A percentile compares a stretch with the other conserved stretches of the same genome.
phyloP scores from a whole-genome alignment of 1,140 invertebrate species.

The Megalonaias nervosa region DNA sequence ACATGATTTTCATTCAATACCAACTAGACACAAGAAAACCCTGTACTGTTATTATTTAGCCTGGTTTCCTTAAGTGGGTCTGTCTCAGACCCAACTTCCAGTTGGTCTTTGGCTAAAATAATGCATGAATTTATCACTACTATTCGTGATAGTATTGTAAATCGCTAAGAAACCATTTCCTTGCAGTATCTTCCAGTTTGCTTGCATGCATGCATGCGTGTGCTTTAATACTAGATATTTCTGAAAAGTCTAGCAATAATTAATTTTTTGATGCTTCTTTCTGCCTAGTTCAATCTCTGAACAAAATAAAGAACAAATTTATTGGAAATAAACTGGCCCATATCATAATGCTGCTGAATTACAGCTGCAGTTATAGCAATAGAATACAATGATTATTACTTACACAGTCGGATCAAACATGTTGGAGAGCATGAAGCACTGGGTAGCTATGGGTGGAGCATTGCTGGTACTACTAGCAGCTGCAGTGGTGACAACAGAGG shows the following conservation, averaged over 20 bases:
- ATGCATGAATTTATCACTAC: too few relatives aligned
- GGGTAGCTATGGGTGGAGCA: constrained; percentile 94
- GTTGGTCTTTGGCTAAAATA: too few relatives aligned
- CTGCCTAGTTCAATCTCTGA: not conserved
- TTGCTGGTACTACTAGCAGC: constrained; percentile 35
- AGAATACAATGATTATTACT: constrained; percentile 43
- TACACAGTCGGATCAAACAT: constrained; percentile 95
- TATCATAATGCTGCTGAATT: not conserved
- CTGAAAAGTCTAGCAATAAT: too few relatives aligned
- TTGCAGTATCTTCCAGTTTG: not conserved
- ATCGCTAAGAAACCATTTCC: too few relatives aligned
- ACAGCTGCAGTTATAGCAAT: not conserved
- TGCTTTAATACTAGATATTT: too few relatives aligned
- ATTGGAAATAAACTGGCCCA: not conserved
- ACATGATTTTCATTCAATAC: too few relatives aligned
- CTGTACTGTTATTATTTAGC: too few relatives aligned
- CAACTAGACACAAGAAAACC: too few relatives aligned
- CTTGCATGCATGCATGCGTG: not conserved
- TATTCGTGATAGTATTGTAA: too few relatives aligned
- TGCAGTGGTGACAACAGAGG: constrained; percentile 23
- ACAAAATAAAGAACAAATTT: not conserved
- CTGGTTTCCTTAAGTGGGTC: too few relatives aligned
- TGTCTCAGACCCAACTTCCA: too few relatives aligned
- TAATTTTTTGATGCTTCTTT: not conserved
- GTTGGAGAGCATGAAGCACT: constrained; percentile 99